Evolutionary conservation across 2,888 invertebrate genomes (phyloP).

Genomic region (Drosophila prostipennis): DNA sequence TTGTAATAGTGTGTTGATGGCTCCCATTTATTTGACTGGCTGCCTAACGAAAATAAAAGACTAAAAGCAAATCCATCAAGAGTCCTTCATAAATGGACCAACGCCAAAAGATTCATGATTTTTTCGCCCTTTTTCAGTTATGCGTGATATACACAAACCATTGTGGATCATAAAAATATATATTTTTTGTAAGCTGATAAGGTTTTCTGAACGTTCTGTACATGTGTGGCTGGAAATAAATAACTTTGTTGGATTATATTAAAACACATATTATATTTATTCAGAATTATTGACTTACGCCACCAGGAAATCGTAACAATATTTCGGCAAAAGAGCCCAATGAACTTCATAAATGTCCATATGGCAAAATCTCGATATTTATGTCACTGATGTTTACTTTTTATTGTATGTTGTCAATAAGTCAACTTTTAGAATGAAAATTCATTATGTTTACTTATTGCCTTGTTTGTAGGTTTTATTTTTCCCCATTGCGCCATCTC

Average conservation of each 20-base stretch:
- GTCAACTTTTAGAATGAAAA: neutral
- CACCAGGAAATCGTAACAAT: neutral
- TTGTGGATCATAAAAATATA: neutral
- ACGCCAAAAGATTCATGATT: neutral
- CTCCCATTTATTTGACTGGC: slow-evolving; percentile 7
- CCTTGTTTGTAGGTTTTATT: neutral
- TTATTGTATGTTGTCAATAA: neutral
- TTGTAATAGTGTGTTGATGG: neutral
- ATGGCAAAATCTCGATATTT: neutral
- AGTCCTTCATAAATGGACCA: slow-evolving; percentile 8
- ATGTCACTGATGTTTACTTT: neutral
- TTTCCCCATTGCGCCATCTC: neutral
- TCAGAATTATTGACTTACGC: neutral
- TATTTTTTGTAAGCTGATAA: neutral
- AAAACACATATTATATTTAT: neutral
- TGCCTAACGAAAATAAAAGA: slow-evolving; percentile 4
- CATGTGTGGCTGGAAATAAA: neutral
- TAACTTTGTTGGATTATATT: neutral
- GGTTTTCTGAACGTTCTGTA: neutral
- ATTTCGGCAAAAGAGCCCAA: neutral
- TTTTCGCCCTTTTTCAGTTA: neutral
- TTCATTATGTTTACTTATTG: neutral
- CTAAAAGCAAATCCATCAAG: slow-evolving; percentile 30
- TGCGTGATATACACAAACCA: slow-evolving; percentile 9
- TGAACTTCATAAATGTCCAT: neutral